A percentile compares a stretch with the other conserved stretches of the same genome.
Conservation (phyloP, 2,888 invertebrate genomes). For the Tethea ocularis region DNA sequence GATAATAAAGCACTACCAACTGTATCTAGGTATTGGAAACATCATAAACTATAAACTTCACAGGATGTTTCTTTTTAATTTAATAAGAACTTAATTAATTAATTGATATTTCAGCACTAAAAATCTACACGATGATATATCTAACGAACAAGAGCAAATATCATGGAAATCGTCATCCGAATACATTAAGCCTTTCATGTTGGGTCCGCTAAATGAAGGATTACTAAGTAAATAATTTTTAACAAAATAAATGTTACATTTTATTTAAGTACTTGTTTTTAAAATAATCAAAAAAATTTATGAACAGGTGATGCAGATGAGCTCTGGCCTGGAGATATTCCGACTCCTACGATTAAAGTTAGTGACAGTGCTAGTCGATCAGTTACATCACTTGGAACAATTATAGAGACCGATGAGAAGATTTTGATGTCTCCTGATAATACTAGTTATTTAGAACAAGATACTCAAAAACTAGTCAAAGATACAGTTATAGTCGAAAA, state of each 20-base stretch:
- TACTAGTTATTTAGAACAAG: conserved; percentile 11
- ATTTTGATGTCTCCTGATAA: conserved; percentile 16
- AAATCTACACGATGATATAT: neutral
- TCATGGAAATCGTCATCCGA: conserved; percentile 12
- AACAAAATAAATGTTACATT: neutral
- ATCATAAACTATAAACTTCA: neutral
- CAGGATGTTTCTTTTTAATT: neutral
- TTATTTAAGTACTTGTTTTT: neutral
- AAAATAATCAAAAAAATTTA: conserved; percentile 8
- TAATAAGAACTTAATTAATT: no score
- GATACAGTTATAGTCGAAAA: neutral
- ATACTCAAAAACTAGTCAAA: neutral
- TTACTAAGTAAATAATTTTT: conserved; percentile 57
- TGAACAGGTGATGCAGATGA: conserved; percentile 64
- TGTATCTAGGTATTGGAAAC: neutral
- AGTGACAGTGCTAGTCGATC: conserved; percentile 62
- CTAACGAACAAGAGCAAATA: conserved; percentile 11
- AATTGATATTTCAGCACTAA: neutral
- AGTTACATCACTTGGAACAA: conserved; percentile 62
- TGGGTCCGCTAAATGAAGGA: conserved; percentile 50
- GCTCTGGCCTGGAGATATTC: conserved; percentile 59
- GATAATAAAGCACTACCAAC: neutral
- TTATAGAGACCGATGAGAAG: conserved; percentile 60
- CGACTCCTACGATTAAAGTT: conserved; percentile 41
- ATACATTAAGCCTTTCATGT: conserved; percentile 26